Evolutionary conservation across 2,888 invertebrate species (phyloP).

Genomic region (Dynastes maya): DNA sequence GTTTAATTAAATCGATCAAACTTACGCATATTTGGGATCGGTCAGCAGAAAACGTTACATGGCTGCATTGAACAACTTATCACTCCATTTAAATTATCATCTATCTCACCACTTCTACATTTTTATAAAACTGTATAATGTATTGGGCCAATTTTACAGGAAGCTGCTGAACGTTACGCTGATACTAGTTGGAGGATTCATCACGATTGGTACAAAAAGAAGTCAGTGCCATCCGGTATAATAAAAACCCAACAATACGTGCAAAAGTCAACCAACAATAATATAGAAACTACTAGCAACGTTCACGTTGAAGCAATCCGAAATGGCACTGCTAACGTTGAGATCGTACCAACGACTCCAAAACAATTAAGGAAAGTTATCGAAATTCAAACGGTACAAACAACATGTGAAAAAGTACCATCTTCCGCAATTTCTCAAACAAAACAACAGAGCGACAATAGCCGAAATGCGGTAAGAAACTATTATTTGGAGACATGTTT

Average conservation of each 20-base stretch:
- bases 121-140: conserved; percentile 14
- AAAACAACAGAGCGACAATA: conserved; percentile 32
- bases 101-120: background rate
- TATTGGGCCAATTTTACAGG: conserved; percentile 69
- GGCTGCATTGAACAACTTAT: background rate
- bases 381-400: conserved; percentile 67
- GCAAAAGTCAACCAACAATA: conserved; percentile 49
- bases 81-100: background rate
- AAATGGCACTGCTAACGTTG: conserved; percentile 51
- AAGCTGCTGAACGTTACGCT: conserved; percentile 79
- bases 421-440: conserved; percentile 21
- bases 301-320: conserved; percentile 49
- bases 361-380: conserved; percentile 58
- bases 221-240: conserved; percentile 68
- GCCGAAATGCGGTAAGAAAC: conserved; percentile 48
- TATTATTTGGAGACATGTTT: conserved; percentile 52
- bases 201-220: conserved; percentile 77
- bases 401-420: conserved; percentile 54
- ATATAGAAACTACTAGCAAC: conserved; percentile 48
- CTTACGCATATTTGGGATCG: too few species aligned
- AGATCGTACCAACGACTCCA: conserved; percentile 61
- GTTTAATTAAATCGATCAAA: too few species aligned
- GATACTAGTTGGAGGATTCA: conserved; percentile 85
- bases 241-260: conserved; percentile 44
- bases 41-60: too few species aligned